Evolutionary conservation across 2,888 invertebrate genomes (phyloP).

Genomic region (Acanthoscelides obtectus): DNA sequence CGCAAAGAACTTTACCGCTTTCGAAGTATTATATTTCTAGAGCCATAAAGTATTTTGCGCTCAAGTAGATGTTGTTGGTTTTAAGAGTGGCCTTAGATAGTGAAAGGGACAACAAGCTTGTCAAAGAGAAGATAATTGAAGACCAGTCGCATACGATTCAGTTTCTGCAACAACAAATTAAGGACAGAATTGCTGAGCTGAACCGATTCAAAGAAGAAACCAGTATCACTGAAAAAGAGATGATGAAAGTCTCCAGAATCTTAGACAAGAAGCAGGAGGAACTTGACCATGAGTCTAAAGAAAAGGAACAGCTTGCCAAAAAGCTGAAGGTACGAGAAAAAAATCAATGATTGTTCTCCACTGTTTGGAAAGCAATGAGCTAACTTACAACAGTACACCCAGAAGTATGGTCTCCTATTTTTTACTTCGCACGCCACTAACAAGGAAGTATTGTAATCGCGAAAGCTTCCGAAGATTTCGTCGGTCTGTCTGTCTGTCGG

Average conservation of each 20-base stretch:
- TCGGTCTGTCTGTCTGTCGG: no score
- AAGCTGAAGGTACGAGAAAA: slow-evolving; percentile 23
- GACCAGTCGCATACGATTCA: slow-evolving; percentile 29
- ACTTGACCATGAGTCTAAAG: slow-evolving; percentile 23
- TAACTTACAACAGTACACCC: no score
- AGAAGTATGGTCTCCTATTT: no score
- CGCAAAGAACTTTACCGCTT: no score
- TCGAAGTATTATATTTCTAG: no score
- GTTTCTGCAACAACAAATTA: slow-evolving; percentile 23
- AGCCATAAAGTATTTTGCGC: no score
- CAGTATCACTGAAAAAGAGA: slow-evolving; percentile 22
- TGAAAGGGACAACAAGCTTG: slow-evolving; percentile 27
- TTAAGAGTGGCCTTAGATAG: slow-evolving; percentile 22
- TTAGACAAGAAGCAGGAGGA: slow-evolving; percentile 23
- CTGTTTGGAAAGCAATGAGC: no score
- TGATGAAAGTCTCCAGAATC: slow-evolving; percentile 22
- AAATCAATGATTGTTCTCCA: no score
- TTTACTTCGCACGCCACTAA: no score
- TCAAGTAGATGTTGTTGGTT: no score
- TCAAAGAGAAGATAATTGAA: slow-evolving; percentile 33
- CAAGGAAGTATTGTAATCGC: no score
- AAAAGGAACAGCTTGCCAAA: slow-evolving; percentile 24
- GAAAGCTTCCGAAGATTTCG: no score
- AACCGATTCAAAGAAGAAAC: slow-evolving; percentile 21
- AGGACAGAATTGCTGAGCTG: slow-evolving; percentile 25